Percentiles rank a stretch among this genome's conserved stretches.
Conservation (phyloP, 2,888 invertebrate species). For the Scaptomyza flava region DNA sequence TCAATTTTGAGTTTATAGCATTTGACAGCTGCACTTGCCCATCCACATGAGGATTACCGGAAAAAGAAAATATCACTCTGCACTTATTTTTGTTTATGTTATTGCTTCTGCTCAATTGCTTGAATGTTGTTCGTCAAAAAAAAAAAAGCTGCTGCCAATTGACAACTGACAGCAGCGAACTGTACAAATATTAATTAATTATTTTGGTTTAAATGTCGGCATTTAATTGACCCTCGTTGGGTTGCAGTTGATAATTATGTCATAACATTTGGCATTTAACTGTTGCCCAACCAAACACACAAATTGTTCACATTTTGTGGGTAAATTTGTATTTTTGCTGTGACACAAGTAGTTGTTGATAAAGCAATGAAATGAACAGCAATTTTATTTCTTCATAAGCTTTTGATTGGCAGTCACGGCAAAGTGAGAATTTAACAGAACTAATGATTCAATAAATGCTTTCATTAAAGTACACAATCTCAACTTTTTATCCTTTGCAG, state of each 20-base stretch:
- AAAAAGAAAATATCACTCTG: conserved; percentile 20
- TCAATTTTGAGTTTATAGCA: conserved; percentile 41
- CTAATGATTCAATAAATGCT: neutral
- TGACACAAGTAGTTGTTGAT: neutral
- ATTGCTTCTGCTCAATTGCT: conserved; percentile 37
- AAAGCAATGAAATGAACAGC: neutral
- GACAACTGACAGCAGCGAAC: conserved; percentile 40
- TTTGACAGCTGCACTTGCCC: conserved; percentile 52
- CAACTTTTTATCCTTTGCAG: neutral
- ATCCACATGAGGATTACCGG: conserved; percentile 20
- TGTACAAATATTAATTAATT: conserved; percentile 51
- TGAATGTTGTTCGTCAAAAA: conserved; percentile 32
- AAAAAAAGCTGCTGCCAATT: conserved; percentile 15
- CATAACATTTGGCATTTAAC: conserved; percentile 34
- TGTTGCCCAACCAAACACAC: conserved; percentile 9
- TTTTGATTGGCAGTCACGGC: neutral
- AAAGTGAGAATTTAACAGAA: neutral
- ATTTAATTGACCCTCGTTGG: conserved; percentile 36
- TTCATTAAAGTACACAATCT: neutral
- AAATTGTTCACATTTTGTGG: conserved; percentile 1
- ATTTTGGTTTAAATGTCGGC: conserved; percentile 39
- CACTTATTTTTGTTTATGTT: neutral
- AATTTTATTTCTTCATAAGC: neutral
- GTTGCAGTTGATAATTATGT: conserved; percentile 42
- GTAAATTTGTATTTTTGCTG: conserved; percentile 20